A percentile compares a stretch with the other conserved stretches of the same genome.
Evolutionary conservation across 2,113 vertebrate genomes (phyloP).

Genomic region (Muntiacus muntjak): DNA sequence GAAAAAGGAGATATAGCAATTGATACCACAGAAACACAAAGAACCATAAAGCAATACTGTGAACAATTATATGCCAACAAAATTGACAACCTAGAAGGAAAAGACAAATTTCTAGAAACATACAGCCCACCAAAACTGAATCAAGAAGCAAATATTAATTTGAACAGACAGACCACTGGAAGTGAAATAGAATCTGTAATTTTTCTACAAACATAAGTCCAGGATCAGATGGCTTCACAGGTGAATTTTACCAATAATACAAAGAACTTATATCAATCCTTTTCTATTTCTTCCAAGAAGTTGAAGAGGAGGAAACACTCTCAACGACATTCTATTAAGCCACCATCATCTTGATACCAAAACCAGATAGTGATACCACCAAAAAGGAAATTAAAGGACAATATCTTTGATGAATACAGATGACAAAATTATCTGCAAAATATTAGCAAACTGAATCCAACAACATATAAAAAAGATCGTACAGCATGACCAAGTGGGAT

Average conservation of each 20-base stretch:
- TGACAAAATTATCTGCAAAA: neutral
- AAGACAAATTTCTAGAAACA: neutral
- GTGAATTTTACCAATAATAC: neutral
- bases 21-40: neutral
- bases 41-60: neutral
- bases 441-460: neutral
- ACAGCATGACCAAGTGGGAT: neutral
- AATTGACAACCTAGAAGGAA: neutral
- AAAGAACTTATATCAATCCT: neutral
- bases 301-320: neutral
- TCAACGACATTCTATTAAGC: neutral
- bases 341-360: neutral
- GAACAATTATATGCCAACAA: neutral
- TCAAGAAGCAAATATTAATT: neutral
- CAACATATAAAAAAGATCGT: neutral
- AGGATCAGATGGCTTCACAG: neutral
- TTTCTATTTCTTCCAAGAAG: neutral
- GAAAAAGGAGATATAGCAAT: neutral
- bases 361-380: neutral
- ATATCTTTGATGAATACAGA: neutral
- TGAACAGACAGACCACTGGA: neutral
- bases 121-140: neutral
- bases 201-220: neutral
- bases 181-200: neutral
- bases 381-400: neutral